Base-by-base conservation (phyloP, 2,888 invertebrate species). In the Eristalinus sepulchralis region DNA sequence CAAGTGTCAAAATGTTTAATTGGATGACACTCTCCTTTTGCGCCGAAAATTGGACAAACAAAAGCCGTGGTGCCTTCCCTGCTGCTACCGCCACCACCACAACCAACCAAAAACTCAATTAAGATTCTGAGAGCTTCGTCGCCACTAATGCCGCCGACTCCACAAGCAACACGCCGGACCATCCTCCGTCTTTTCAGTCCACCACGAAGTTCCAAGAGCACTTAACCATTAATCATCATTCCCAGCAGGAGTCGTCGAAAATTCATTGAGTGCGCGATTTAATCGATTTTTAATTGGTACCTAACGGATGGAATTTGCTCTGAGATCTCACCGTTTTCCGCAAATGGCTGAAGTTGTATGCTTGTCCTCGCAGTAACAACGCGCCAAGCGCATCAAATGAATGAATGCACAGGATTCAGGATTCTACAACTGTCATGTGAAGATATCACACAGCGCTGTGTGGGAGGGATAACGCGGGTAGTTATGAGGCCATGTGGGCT, bases 211-310 rank as follows among this genome's bases (percentile, higher is more conserved):
- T 5, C 11, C 27, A 27, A 17, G 31, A 78, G 13, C 62, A 33
- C 57, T 71, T 57, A 84, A 71, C 62, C 75, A 84, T 80, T 84
- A 71, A 84, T 84, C 83, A 84, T 84, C 83, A 67, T 76, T 79
- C 53, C 80, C 55, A 66, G 55, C 80, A 47, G 47, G 4, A 83
- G 64, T 79, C 55, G 83, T 60, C 66, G 64, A 62, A 75, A 80
- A 80, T 79, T 84, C 79, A 84, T 84, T 84, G 79, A 84, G 79
- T 79, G 79, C 70, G 64, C 83, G 67, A 71, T 84, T 80, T 84
- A 84, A 84, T 84, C 83, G 83, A 84, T 84, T 75, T 84, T 80
- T 80, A 84, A 84, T 84, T 84, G 83, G 80, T 66, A 84, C 53
- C 79, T 66, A 70, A 84, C 27, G 63, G 57, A 36, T 24, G 53